Percentiles rank a stretch among this genome's conserved stretches.
Conservation (phyloP, 2,113 vertebrate species). For the Nematolebias whitei region DNA sequence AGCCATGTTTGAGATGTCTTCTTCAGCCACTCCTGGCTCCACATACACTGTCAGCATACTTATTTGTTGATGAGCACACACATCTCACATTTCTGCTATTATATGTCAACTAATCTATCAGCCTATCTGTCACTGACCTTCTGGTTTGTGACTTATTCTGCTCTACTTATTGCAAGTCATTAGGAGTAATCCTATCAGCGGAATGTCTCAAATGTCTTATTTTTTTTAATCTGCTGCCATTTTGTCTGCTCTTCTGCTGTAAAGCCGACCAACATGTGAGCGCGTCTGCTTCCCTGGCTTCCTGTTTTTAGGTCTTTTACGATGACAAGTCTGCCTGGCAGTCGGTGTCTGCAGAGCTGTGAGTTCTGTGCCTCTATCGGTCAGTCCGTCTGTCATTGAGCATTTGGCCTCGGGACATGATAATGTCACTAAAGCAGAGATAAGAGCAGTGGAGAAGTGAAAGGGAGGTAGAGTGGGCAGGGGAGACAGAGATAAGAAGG, state of each 20-base stretch:
- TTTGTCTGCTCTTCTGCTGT: constrained; percentile 27
- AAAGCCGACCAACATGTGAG: constrained; percentile 11
- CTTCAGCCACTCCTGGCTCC: constrained; percentile 49
- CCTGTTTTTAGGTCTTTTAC: constrained; percentile 23
- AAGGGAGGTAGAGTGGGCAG: constrained; percentile 16
- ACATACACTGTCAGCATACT: constrained; percentile 8
- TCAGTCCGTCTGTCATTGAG: constrained; percentile 39
- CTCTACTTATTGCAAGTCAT: constrained; percentile 18
- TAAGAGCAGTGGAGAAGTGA: constrained; percentile 38
- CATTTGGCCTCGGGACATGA: constrained; percentile 16
- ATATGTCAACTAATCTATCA: constrained; percentile 42
- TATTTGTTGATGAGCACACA: not conserved
- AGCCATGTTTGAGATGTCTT: constrained; percentile 63
- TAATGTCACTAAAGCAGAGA: constrained; percentile 40
- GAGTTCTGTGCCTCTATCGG: constrained; percentile 24
- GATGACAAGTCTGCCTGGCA: constrained; percentile 16
- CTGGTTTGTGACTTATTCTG: constrained; percentile 40
- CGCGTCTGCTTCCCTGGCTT: constrained; percentile 30
- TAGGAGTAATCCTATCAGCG: constrained; percentile 11
- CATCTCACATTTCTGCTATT: constrained; percentile 29
- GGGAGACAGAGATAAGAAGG: constrained; percentile 8
- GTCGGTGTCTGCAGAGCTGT: constrained; percentile 13
- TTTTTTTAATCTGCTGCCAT: constrained; percentile 14
- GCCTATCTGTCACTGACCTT: constrained; percentile 36
- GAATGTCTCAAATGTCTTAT: constrained; percentile 41